Base-by-base conservation (phyloP, 2,888 invertebrate species). In the Eugnorisma glareosa region DNA sequence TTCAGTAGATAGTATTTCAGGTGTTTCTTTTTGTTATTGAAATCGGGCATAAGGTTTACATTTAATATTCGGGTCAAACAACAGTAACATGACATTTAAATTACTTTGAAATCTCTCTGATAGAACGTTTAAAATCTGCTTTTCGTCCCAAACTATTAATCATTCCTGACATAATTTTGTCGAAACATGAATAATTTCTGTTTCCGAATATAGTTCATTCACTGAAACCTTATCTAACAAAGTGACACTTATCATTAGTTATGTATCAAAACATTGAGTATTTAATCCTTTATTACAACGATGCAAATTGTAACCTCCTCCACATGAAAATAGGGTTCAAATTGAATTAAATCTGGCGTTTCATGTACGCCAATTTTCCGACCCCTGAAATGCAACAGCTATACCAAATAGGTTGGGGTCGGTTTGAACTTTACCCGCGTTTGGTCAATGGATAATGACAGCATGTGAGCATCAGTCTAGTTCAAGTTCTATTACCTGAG, bases 161-260 rank as follows among this genome's bases (percentile, higher is more conserved):
- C 43, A 66, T 28, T 45, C 35, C 48, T 0, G n/a, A 71, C 57
- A 51, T 57, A 48, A 73, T 66, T 74, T 45, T 21, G 28, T 11
- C n/a, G 74, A 28, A 81, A 67, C 81, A 28, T 81, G 35, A 73
- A 73, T 67, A 43, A 79, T 77, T 43, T 73, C 66, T 21, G 43
- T 73, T 45, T 54, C 51, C 59, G 24, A 75, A 61, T 54, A 61
- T 74, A 67, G 35, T 74, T 59, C 43, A 81, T 74, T 79, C 51
- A 75, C 43, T 21, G 43, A 43, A 54, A 2, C 43, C 43, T 63
- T 75, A 63, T 37, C 75, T 67, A 75, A 67, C 73, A 72, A 40
- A 45, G 37, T 67, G 66, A 75, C 67, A 75, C 61, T 43, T 67
- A 45, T 81, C 45, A 67, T 81, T 74, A 79, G 40, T 51, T 51